phyloP scores from a whole-genome alignment of 1,140 invertebrate genomes.

The Latrodectus geometricus region DNA sequence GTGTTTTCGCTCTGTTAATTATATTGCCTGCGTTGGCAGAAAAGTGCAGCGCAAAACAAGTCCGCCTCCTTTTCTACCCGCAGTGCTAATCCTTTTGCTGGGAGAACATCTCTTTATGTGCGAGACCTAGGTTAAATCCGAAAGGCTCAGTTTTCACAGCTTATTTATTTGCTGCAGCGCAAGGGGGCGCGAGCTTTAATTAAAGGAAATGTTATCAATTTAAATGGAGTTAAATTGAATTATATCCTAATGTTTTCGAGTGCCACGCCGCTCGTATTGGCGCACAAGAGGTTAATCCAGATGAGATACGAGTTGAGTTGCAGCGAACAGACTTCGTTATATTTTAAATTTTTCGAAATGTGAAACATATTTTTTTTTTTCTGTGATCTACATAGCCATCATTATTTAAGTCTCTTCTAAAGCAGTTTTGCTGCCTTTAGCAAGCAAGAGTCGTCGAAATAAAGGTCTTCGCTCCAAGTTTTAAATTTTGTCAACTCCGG shows the following conservation, averaged over 20 bases:
- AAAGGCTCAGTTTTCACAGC: slow-evolving; percentile 44
- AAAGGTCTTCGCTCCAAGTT: too few relatives aligned
- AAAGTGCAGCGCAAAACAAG: slow-evolving; percentile 40
- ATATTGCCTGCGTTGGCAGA: slow-evolving; percentile 45
- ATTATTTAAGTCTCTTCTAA: too few relatives aligned
- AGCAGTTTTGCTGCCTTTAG: too few relatives aligned
- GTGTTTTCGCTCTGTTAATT: slow-evolving; percentile 61
- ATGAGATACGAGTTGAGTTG: not conserved
- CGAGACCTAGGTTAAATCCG: not conserved
- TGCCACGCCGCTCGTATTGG: not conserved
- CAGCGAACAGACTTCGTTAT: too few relatives aligned
- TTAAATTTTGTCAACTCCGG: too few relatives aligned
- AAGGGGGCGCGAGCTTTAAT: slow-evolving; percentile 32
- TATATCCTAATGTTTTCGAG: slow-evolving; percentile 48
- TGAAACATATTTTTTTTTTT: too few relatives aligned
- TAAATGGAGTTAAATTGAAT: slow-evolving; percentile 61
- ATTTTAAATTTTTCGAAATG: too few relatives aligned
- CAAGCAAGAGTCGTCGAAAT: too few relatives aligned
- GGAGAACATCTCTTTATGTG: not conserved
- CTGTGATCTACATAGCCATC: too few relatives aligned
- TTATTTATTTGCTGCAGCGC: slow-evolving; percentile 45
- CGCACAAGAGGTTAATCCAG: not conserved
- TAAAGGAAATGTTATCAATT: slow-evolving; percentile 62
- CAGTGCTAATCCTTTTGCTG: slow-evolving; percentile 47
- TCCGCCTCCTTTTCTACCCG: slow-evolving; percentile 3